phyloP scores from a whole-genome alignment of 2,113 vertebrate species.

The Gasterosteus aculeatus region DNA sequence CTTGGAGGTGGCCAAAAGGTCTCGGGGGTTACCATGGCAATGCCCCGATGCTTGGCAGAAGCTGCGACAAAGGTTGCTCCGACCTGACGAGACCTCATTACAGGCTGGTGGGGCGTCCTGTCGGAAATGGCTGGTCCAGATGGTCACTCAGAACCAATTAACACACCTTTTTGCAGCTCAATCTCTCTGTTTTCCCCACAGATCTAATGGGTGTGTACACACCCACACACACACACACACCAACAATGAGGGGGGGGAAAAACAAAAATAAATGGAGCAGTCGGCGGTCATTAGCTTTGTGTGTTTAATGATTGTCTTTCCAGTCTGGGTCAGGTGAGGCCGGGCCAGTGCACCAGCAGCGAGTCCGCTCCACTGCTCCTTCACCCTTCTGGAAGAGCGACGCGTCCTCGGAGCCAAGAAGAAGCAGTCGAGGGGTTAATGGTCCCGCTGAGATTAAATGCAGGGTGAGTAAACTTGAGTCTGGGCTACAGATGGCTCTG shows the following conservation, averaged over 20 bases:
- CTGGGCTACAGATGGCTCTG: constrained; percentile 30
- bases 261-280: constrained; percentile 36
- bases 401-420: constrained; percentile 45
- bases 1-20: constrained; percentile 17
- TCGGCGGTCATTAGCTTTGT: constrained; percentile 49
- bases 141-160: constrained; percentile 57
- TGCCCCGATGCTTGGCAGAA: constrained; percentile 27
- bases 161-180: constrained; percentile 50
- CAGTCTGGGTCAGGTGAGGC: constrained; percentile 33
- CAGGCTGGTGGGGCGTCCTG: constrained; percentile 49
- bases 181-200: neutral
- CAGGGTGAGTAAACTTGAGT: constrained; percentile 21
- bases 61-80: constrained; percentile 20
- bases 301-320: constrained; percentile 51
- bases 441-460: constrained; percentile 35
- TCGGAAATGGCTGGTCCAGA: constrained; percentile 50
- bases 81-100: constrained; percentile 58
- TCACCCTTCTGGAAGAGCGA: constrained; percentile 28
- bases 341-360: constrained; percentile 44
- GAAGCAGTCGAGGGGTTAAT: constrained; percentile 44
- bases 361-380: constrained; percentile 34
- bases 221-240: neutral
- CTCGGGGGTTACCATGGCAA: constrained; percentile 41
- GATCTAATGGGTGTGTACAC: constrained; percentile 3
- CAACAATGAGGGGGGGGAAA: constrained; percentile 33